A percentile compares a stretch with the other conserved stretches of the same genome.
phyloP scores from a whole-genome alignment of 2,888 invertebrate genomes.

The Elegia similella region DNA sequence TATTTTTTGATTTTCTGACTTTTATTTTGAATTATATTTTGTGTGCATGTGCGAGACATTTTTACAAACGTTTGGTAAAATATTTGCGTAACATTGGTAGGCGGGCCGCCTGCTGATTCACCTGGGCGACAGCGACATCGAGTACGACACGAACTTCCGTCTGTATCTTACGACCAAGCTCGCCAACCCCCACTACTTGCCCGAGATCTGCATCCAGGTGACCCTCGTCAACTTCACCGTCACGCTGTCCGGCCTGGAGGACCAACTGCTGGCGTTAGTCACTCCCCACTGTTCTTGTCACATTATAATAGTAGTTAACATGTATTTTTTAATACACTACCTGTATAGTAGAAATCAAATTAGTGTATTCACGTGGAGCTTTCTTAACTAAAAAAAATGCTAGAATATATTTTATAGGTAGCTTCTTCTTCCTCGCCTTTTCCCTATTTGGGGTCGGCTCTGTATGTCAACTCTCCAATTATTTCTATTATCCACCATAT shows the following conservation, averaged over 20 bases:
- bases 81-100: slow-evolving; percentile 43
- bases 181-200: slow-evolving; percentile 95
- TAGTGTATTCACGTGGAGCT: no score
- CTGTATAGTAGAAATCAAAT: no score
- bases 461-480: no score
- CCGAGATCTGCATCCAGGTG: slow-evolving; percentile 95
- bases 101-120: slow-evolving; percentile 91
- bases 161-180: slow-evolving; percentile 96
- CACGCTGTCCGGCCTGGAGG: slow-evolving; percentile 93
- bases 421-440: no score
- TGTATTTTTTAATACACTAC: background rate
- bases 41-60: no score
- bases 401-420: no score
- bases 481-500: no score
- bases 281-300: background rate
- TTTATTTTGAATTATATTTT: no score
- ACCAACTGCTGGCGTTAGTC: slow-evolving; percentile 93
- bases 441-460: no score
- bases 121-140: slow-evolving; percentile 93
- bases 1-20: no score
- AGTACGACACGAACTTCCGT: slow-evolving; percentile 92
- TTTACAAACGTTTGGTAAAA: no score
- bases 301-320: background rate
- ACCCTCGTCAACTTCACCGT: slow-evolving; percentile 96
- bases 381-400: no score